These are phyloP conservation scores for Agrochola lychnidis DNA, from an alignment of 2,888 invertebrate genomes.

Conservation along the genomic window DNA sequence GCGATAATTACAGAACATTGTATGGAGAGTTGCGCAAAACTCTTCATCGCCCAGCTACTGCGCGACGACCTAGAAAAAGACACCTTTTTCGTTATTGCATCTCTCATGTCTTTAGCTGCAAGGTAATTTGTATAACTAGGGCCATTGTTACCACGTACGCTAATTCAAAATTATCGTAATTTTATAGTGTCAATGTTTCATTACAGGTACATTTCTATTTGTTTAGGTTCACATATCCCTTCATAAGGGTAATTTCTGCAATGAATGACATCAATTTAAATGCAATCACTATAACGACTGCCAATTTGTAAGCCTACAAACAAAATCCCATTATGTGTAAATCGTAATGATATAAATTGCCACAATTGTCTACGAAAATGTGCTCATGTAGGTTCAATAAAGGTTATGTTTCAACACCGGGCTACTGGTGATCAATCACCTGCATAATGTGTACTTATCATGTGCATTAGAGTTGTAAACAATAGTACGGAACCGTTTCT, in stretches of 20 bases:
- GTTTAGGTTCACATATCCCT: slow-evolving; percentile 55
- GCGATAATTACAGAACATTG: slow-evolving; percentile 81
- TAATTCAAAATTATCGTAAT: slow-evolving; percentile 7
- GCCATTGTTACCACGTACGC: slow-evolving; percentile 38
- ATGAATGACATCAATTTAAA: slow-evolving; percentile 83
- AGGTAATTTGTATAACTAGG: slow-evolving; percentile 25
- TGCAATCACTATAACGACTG: slow-evolving; percentile 80
- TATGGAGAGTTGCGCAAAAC: slow-evolving; percentile 80
- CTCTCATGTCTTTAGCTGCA: slow-evolving; percentile 57
- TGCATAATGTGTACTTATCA: slow-evolving; percentile 39
- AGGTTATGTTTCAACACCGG: slow-evolving; percentile 78
- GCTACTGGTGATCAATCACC: slow-evolving; percentile 74
- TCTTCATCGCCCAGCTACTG: slow-evolving; percentile 68
- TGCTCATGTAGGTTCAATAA: slow-evolving; percentile 67
- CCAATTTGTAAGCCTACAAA: slow-evolving; percentile 75
- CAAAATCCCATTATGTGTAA: slow-evolving; percentile 81
- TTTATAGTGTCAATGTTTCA: slow-evolving; percentile 36
- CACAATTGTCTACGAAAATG: slow-evolving; percentile 76
- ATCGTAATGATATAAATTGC: slow-evolving; percentile 83
- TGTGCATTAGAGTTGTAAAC: slow-evolving; percentile 40
- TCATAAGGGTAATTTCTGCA: slow-evolving; percentile 70
- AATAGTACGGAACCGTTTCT: neutral
- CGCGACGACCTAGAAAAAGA: slow-evolving; percentile 79
- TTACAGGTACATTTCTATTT: slow-evolving; percentile 36
- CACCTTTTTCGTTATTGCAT: slow-evolving; percentile 70